Evolutionary conservation across 2,113 vertebrate genomes (phyloP), one percentile per base, ranked within the genome.

Genomic region (Cavia porcellus): DNA sequence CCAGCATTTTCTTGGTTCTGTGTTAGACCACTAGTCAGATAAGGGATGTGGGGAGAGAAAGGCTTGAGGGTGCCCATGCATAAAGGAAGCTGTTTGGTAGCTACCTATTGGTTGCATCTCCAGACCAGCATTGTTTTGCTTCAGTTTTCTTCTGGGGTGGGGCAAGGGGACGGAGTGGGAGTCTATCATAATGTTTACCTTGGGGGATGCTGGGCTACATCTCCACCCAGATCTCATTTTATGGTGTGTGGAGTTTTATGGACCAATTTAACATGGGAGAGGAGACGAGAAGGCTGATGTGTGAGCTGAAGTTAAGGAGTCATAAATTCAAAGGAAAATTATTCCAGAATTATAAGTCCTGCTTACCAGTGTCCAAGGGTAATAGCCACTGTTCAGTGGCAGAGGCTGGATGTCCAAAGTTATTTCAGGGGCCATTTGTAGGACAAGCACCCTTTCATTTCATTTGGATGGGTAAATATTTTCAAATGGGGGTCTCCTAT

Each of bases 251-350:
- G 92, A 92, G 75, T 96, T 97, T 98, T 97, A 96, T 94, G 94
- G 96, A 90, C 93, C 93, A 97, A 96, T 95, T 98, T 97, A 96
- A 96, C 81, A 66, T 83, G 93, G 96, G 92, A 96, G 80, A 95
- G 97, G 92, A 92, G 97, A 98, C 64, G 5, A 96, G 95, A 75
- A 95, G 96, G 87, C 96, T 96, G 95, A 96, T 96, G 97, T 96
- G 92, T 86, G 93, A 95, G 91, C 61, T 94, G 90, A 95, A 96
- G 85, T 83, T 83, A 79, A 95, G 96, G 92, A 96, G 91, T 94
- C 93, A 96, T 95, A 98, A 97, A 97, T 97, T 95, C 87, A 95
- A 96, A 95, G 85, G 95, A 90, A 98, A 97, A 96, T 97, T 96
- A 97, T 97, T 93, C 87, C 86, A 96, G 96, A 98, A 97, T 97